phyloP scores from a whole-genome alignment of 1,140 invertebrate species.

The Aphis craccivora region DNA sequence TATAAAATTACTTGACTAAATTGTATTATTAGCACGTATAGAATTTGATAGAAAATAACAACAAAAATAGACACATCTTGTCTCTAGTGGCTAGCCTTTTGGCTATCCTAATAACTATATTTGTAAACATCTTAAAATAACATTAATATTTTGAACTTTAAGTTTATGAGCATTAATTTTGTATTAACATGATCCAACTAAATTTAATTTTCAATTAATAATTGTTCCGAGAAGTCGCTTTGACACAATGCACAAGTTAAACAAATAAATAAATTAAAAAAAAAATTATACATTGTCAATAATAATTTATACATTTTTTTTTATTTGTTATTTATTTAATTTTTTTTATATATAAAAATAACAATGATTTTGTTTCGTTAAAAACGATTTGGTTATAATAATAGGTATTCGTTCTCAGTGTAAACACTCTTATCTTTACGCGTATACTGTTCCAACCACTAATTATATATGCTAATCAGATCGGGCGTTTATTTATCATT shows the following conservation, averaged over 20 bases:
- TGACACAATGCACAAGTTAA: not conserved
- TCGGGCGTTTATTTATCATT: not conserved
- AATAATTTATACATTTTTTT: too few relatives aligned
- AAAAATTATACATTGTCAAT: not conserved
- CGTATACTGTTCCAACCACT: not conserved
- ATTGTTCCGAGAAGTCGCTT: not conserved
- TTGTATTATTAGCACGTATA: not conserved
- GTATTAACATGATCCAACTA: not conserved
- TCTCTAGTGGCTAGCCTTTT: not conserved
- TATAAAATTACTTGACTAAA: not conserved
- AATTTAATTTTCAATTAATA: not conserved
- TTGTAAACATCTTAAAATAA: not conserved
- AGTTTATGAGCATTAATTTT: not conserved
- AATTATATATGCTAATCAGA: slow-evolving; percentile 18
- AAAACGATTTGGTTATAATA: not conserved
- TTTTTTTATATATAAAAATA: not conserved
- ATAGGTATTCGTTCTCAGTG: not conserved
- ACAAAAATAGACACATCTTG: not conserved
- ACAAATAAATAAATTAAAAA: not conserved
- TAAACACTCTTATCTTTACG: not conserved
- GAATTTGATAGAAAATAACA: not conserved
- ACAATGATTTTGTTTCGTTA: not conserved
- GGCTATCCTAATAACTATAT: not conserved
- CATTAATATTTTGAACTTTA: not conserved
- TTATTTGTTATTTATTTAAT: not conserved